A percentile compares a stretch with the other conserved stretches of the same genome.
phyloP scores from a whole-genome alignment of 2,113 vertebrate species.

The Benitochromis conjunctus region DNA sequence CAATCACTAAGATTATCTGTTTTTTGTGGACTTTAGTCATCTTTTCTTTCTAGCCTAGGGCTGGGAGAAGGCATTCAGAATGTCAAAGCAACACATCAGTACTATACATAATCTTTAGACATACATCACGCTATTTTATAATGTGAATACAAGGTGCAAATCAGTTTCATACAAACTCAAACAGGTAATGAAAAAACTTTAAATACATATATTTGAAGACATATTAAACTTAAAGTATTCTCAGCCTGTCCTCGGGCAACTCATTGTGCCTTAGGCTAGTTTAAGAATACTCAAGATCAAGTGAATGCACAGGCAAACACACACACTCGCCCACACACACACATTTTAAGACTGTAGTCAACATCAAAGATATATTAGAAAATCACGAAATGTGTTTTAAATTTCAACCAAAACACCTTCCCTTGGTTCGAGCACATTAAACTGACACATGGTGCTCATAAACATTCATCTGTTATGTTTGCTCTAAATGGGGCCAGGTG shows the following conservation, averaged over 20 bases:
- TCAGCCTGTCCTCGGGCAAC: not conserved
- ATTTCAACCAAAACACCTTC: not conserved
- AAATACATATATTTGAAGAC: not conserved
- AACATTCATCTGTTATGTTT: conserved; percentile 39
- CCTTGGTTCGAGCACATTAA: not conserved
- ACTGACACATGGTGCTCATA: conserved; percentile 38
- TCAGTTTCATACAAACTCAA: not conserved
- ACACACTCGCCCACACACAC: not conserved
- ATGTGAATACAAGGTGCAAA: not conserved
- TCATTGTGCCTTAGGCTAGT: not conserved
- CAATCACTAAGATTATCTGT: not conserved
- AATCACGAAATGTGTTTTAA: not conserved
- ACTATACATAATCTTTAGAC: not conserved
- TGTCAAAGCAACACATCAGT: not conserved
- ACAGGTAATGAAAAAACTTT: not conserved
- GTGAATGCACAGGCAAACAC: not conserved
- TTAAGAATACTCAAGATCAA: not conserved
- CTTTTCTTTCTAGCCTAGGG: not conserved
- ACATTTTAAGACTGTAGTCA: not conserved
- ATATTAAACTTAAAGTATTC: not conserved
- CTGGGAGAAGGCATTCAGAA: not conserved
- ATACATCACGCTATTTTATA: not conserved
- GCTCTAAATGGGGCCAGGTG: conserved; percentile 36
- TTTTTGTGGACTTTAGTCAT: not conserved
- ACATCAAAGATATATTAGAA: not conserved